phyloP scores from a whole-genome alignment of 2,797 vertebrate genomes.

The Rhinoraja longicauda region DNA sequence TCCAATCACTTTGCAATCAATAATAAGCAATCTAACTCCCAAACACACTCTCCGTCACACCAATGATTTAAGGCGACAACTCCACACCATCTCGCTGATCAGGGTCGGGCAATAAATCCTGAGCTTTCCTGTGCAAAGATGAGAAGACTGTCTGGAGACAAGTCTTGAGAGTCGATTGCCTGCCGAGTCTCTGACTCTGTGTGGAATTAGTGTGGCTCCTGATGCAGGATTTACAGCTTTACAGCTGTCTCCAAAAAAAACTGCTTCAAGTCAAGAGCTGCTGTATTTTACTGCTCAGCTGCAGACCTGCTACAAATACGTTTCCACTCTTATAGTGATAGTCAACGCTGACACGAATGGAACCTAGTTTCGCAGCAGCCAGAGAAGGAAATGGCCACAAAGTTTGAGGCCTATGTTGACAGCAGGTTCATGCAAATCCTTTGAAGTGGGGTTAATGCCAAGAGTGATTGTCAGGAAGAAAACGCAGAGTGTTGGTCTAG shows the following conservation, averaged over 20 bases:
- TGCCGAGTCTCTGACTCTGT: not conserved
- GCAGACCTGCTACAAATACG: not conserved
- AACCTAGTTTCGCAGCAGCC: not conserved
- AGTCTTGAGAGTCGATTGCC: not conserved
- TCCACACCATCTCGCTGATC: too few species aligned
- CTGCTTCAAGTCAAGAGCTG: not conserved
- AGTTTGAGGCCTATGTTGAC: not conserved
- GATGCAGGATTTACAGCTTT: not conserved
- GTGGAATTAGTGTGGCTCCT: not conserved
- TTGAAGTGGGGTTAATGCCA: not conserved
- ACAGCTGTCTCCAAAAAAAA: not conserved
- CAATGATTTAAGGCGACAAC: too few species aligned
- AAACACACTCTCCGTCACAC: too few species aligned
- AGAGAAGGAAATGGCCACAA: not conserved
- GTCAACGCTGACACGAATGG: not conserved
- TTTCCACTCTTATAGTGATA: not conserved
- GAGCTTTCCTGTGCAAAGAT: not conserved
- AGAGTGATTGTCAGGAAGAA: not conserved
- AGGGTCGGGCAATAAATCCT: too few species aligned
- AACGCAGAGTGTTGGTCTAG: not conserved
- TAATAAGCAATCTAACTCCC: too few species aligned
- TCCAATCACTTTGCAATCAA: too few species aligned
- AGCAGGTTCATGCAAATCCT: not conserved
- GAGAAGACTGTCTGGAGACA: not conserved
- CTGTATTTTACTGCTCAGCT: not conserved